phyloP scores from a whole-genome alignment of 2,888 invertebrate genomes.

The Tipula confusa region DNA sequence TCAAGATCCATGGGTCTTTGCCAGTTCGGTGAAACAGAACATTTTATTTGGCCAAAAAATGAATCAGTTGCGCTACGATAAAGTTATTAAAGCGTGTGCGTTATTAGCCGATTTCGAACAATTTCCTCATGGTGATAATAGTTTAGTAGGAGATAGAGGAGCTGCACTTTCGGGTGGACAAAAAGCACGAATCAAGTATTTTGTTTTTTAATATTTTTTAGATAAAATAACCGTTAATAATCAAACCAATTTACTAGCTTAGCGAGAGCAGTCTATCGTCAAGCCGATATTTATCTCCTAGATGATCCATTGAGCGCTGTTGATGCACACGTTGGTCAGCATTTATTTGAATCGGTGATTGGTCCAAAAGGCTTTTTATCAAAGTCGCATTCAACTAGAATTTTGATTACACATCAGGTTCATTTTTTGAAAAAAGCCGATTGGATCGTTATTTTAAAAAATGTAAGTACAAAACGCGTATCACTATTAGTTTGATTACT shows the following conservation, averaged over 20 bases:
- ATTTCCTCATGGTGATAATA: constrained; percentile 55
- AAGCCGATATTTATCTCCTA: constrained; percentile 66
- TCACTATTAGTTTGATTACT: constrained; percentile 35
- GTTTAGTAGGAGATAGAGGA: constrained; percentile 58
- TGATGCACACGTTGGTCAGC: constrained; percentile 65
- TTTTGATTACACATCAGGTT: constrained; percentile 74
- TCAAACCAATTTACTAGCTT: too few relatives aligned
- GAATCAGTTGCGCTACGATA: constrained; percentile 44
- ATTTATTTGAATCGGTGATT: constrained; percentile 66
- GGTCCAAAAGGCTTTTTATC: constrained; percentile 51
- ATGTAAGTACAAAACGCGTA: constrained; percentile 47
- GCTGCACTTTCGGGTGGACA: constrained; percentile 63
- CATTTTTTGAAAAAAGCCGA: constrained; percentile 61
- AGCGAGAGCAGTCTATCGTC: constrained; percentile 44
- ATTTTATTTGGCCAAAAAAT: constrained; percentile 67
- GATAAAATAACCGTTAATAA: too few relatives aligned
- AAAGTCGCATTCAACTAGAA: constrained; percentile 54
- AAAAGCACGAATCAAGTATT: constrained; percentile 57
- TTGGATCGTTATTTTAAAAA: constrained; percentile 55
- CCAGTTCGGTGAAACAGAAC: constrained; percentile 73
- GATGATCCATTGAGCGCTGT: constrained; percentile 75
- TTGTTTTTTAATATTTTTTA: neutral
- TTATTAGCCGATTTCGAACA: constrained; percentile 53
- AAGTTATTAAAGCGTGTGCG: constrained; percentile 49
- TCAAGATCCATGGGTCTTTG: constrained; percentile 83